A percentile compares a stretch with the other conserved stretches of the same genome.
Evolutionary conservation across 1,140 invertebrate species (phyloP).

Genomic region (Sitobion miscanthi): DNA sequence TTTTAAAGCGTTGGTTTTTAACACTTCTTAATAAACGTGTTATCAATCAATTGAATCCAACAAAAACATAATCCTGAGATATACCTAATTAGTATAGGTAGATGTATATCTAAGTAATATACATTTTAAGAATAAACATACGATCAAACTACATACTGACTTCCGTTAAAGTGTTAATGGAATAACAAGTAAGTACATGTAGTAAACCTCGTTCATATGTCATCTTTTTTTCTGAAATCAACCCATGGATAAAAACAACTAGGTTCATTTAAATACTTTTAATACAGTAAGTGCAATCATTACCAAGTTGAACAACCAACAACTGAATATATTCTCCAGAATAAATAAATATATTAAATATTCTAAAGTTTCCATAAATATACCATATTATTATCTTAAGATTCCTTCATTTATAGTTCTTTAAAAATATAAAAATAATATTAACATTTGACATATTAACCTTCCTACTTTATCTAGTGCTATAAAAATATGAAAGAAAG

Average conservation of each 20-base stretch:
- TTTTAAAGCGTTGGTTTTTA: background rate
- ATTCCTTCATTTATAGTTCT: background rate
- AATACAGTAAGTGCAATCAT: slow-evolving; percentile 47
- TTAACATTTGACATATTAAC: background rate
- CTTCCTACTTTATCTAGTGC: background rate
- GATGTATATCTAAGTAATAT: slow-evolving; percentile 20
- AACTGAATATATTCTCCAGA: background rate
- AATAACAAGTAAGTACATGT: slow-evolving; percentile 43
- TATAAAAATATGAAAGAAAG: background rate
- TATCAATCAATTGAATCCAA: background rate
- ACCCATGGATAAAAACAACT: slow-evolving; percentile 50
- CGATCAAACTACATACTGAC: slow-evolving; percentile 34
- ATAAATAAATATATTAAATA: slow-evolving; percentile 5
- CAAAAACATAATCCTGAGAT: background rate
- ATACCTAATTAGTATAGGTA: background rate
- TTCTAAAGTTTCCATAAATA: slow-evolving; percentile 3
- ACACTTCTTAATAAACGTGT: background rate
- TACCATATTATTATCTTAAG: background rate
- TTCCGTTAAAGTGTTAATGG: slow-evolving; percentile 38
- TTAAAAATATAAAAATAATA: background rate
- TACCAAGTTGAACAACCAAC: slow-evolving; percentile 48
- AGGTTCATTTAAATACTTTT: slow-evolving; percentile 51
- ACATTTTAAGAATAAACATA: slow-evolving; percentile 37
- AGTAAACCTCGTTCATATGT: slow-evolving; percentile 42
- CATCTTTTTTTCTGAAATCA: slow-evolving; percentile 53